Base-by-base conservation (phyloP, 2,888 invertebrate species). In the Drosophila quinaria region DNA sequence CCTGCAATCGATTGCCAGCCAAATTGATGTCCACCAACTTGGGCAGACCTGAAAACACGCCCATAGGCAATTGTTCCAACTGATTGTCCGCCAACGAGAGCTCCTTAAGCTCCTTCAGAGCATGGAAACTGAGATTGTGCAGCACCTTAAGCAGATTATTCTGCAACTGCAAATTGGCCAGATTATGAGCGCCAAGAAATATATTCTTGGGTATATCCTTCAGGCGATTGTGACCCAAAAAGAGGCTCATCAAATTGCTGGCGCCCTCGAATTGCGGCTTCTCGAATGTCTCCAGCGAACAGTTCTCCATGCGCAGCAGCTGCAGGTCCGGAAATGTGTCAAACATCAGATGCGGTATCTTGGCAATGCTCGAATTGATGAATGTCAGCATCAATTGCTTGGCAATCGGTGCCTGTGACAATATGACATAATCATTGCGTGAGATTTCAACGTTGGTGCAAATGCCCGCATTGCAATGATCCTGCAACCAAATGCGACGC, bases 181-280 rank as follows among this genome's bases (percentile, higher is more conserved):
- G 71, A 66, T 92, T 92, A 41, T 92, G 92, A 0, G 92, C 92
- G 5, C 92, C 92, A 6, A 92, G 70, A 50, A 92, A 92, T 39
- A 92, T 92, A 39, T 92, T 92, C 67, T 90, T 91, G 13, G 92
- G 92, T 59, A 92, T 91, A 52, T 92, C 92, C 49, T 73, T 82
- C 17, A 92, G 55, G 1, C 83, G 84, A 78, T 92, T 92, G 63
- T 90, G 80, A 1, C 90, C 90, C 70, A 92, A 54, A 55, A 84
- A 90, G 17, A 92, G 67, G 31, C 88, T 87, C 90, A 92, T 91
- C 80, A 92, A 62, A 70, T 92, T 92, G 80, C 92, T 92, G 65
- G 92, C 92, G 4, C 92, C 92, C 64, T 92, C 92, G 52, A 92
- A 92, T 54, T 92, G 92, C 3, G 92, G 92, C 46, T 90, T 90